Base-by-base conservation (phyloP, 2,888 invertebrate genomes). In the Mythimna impura region DNA sequence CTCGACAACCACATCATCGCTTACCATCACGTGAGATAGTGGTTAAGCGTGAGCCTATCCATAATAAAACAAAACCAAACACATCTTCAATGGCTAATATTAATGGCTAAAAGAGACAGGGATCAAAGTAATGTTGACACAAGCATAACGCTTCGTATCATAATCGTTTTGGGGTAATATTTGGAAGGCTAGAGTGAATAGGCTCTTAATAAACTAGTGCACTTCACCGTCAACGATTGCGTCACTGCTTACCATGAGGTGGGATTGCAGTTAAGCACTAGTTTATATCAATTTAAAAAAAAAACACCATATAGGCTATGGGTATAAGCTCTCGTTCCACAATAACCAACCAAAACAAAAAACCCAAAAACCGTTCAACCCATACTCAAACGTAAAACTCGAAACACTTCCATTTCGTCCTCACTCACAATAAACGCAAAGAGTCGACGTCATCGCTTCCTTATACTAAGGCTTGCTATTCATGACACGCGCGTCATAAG, bases 401-500 rank as follows among this genome's bases (percentile, higher is more conserved):
- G 62, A 47, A 71, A 65, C 66, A 63, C 73, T 69, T 43, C 63
- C 73, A 82, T 62, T 74, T 62, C 30, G 34, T 47, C 4, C 64
- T 66, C 77, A 73, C 73, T 73, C 74, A 74, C 73, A 86, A 85
- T 86, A 86, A 80, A 75, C 47, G 58, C 74, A 62, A 52, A 66
- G 47, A 73, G 64, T 79, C 60, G 25, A 22, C 78, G 76, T 83
- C 78, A 83, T 83, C 72, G 70, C 81, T 76, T 85, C 85, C 83
- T 85, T 80, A 75, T 57, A 47, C 70, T 80, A 76, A 78, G 40
- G 78, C 79, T 87, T 79, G 73, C 78, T 82, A 89, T 89, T 89
- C 89, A 89, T 88, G 81, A 78, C 86, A 87, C 86, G 86, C 81
- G 66, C 78, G 71, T 76, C 86, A 74, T 87, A 87, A 87, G 85